Base-by-base conservation (phyloP, 2,797 vertebrate species). In the Rallus crepitans region DNA sequence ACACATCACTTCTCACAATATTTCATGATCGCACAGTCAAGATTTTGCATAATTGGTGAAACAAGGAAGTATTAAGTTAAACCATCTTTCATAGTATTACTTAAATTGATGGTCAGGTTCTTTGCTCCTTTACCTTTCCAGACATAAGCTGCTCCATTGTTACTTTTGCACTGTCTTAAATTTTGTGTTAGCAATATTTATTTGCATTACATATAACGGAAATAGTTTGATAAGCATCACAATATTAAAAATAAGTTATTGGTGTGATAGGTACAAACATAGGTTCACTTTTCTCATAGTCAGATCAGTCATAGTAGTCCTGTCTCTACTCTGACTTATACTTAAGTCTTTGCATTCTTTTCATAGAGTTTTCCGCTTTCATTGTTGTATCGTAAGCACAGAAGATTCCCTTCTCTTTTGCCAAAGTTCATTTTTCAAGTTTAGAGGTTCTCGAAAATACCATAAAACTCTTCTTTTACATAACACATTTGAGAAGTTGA, bases 1-100 rank as follows among this genome's bases (percentile, higher is more conserved):
- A 87, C 56, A 82, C 70, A 61, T 93, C 35, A 35, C 57, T 93
- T 89, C 77, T 92, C 69, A 55, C 37, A 87, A 19, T 87, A 89
- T 87, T 93, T 93, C 68, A 63, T 92, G 84, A 87, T 90, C 37
- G 50, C 27, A 83, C 50, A 68, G 55, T 79, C 45, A 69, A 92
- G 28, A 18, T 76, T 88, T 84, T 96, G 83, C 61, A 52, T 90
- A 79, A 87, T 65, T 87, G 63, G 55, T 2, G 7, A 79, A 94
- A 90, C 33, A 90, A 84, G 63, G 42, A 89, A 84, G 31, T 78
- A 56, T 61, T 72, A 84, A 68, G 53, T 78, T 90, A 94, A 92
- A 81, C 16, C 33, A 28, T 76, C 30, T 79, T 92, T 90, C 27
- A 20, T 73, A 31, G n/a, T 37, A 23, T 83, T 86, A 45, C 55